Evolutionary conservation across 1,140 invertebrate genomes (phyloP), one percentile per base, ranked within the genome.

Genomic region (Scaptomyza graminum): DNA sequence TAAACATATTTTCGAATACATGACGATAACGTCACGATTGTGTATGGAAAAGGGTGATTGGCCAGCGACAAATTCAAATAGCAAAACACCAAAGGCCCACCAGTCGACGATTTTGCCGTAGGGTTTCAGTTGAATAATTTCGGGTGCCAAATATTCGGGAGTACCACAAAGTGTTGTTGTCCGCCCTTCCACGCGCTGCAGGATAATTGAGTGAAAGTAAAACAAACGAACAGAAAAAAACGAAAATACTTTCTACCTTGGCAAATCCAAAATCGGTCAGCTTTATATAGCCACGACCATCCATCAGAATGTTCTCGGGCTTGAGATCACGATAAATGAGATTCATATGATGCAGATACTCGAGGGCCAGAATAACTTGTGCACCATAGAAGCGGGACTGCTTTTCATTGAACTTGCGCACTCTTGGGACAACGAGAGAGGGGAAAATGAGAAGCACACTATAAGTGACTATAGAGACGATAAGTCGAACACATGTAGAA

Each of bases 91-190:
- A 49, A 98, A 95, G n/a, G 97, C 97, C 98, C 97, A 99, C 97
- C 97, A 99, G 84, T 99, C 98, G 0, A 99, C 97, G 1, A 97
- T 95, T 88, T 97, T 97, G 60, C 97, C 97, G 92, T 99, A 99
- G 4, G 97, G 97, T 91, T 97, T 98, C 74, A 96, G 96, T 49
- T 98, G 93, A 71, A 99, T 98, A 31, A 99, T 95, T 93, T 99
- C 98, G 0, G 98, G 98, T 0, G 97, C 97, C 37, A 99, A 92
- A 93, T 99, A 99, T 92, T 99, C 98, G 0, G 98, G 98, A 1
- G 98, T 99, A 8, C 98, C 98, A 93, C 98, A 99, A 12, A 99
- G 91, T 0, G 98, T 99, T 94, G 96, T 98, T 0, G 98, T 98
- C 76, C 98, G 93, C 18, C 94, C 95, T 89, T 96, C 96, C 6